A percentile compares a stretch with the other conserved stretches of the same genome.
Evolutionary conservation across 2,888 invertebrate species (phyloP).

Genomic region (Trichopoda pennipes): DNA sequence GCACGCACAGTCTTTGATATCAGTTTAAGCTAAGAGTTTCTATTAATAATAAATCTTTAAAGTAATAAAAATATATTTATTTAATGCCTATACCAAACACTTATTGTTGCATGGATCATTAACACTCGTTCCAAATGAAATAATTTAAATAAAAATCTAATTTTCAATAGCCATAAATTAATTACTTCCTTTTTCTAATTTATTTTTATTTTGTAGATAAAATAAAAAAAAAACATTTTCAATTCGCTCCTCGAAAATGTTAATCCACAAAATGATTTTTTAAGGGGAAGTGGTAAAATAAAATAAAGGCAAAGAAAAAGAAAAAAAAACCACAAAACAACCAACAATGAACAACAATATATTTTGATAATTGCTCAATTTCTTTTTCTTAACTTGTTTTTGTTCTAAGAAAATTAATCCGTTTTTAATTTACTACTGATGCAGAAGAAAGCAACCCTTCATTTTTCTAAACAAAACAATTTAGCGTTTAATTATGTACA

Average conservation of each 20-base stretch:
- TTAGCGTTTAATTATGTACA: constrained; percentile 34
- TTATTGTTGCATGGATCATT: constrained; percentile 54
- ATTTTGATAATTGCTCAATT: constrained; percentile 67
- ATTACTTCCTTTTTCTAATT: constrained; percentile 39
- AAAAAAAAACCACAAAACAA: constrained; percentile 40
- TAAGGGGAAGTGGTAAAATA: constrained; percentile 1
- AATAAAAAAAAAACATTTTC: constrained; percentile 29
- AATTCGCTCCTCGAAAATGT: background rate
- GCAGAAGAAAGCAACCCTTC: constrained; percentile 14
- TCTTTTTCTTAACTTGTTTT: constrained; percentile 44
- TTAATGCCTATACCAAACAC: background rate
- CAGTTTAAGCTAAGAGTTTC: background rate
- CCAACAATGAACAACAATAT: constrained; percentile 59
- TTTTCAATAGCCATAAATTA: constrained; percentile 38
- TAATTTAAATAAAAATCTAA: constrained; percentile 14
- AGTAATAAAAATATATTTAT: constrained; percentile 1
- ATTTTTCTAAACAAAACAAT: constrained; percentile 22
- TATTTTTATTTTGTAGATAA: background rate
- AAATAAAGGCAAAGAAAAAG: constrained; percentile 7
- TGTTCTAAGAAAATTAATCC: constrained; percentile 61
- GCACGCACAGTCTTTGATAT: background rate
- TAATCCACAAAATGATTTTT: constrained; percentile 30
- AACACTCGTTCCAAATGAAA: constrained; percentile 33
- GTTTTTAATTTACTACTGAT: constrained; percentile 66
- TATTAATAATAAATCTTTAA: background rate